Conservation (phyloP, 2,888 invertebrate species). For the Oscheius sp. region DNA sequence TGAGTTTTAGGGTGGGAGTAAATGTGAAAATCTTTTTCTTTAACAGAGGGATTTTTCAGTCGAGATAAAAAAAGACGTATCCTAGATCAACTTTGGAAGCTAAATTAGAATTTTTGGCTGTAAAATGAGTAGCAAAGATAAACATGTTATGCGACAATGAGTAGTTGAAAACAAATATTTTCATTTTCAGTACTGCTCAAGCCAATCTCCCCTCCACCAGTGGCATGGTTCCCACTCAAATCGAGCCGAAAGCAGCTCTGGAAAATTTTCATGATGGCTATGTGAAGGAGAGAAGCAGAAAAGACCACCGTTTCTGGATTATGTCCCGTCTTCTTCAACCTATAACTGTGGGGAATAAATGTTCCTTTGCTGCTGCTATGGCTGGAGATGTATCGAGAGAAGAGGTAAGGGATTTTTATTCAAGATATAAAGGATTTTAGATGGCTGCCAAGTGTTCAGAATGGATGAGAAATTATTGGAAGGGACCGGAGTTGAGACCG, state of each 20-base stretch:
- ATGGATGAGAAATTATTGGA: conserved; percentile 55
- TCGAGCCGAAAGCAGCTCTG: conserved; percentile 48
- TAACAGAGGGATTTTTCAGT: too few species aligned
- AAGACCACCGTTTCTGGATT: conserved; percentile 68
- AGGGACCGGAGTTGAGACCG: conserved; percentile 58
- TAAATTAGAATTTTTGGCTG: too few species aligned
- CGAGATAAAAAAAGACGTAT: not conserved
- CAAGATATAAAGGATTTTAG: conserved; percentile 17
- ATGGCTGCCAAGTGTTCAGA: conserved; percentile 45
- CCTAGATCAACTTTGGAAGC: too few species aligned
- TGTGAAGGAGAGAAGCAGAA: conserved; percentile 52
- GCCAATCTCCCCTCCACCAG: conserved; percentile 59
- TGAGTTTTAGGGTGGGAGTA: conserved; percentile 36
- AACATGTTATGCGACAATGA: not conserved
- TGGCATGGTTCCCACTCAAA: conserved; percentile 36
- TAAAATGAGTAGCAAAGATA: too few species aligned
- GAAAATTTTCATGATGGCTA: conserved; percentile 55
- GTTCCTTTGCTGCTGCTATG: conserved; percentile 43
- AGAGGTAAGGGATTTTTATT: conserved; percentile 30
- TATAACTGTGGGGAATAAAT: conserved; percentile 42
- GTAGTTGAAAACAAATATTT: not conserved
- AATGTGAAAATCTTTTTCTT: too few species aligned
- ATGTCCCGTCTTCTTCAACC: conserved; percentile 53
- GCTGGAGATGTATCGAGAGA: conserved; percentile 44
- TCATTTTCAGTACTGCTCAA: conserved; percentile 60